Conservation (phyloP, 2,113 vertebrate genomes). For the Notothenia rossii region DNA sequence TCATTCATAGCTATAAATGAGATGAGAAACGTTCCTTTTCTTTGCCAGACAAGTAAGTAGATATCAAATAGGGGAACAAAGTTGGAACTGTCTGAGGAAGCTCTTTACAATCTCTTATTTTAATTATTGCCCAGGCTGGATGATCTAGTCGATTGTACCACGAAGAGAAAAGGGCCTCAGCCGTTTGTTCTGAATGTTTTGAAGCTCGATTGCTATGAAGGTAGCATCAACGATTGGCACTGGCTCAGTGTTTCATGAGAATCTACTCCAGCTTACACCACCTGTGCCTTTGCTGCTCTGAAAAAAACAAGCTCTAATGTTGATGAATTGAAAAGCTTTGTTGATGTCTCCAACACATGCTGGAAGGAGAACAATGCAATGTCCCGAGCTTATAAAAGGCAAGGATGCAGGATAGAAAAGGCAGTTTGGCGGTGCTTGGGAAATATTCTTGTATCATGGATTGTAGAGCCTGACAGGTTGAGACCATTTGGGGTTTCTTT, state of each 20-base stretch:
- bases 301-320: conserved; percentile 6
- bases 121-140: conserved; percentile 2
- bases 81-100: conserved; percentile 21
- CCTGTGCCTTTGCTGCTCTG: conserved; percentile 46
- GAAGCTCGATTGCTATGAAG: conserved; percentile 57
- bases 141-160: conserved; percentile 21
- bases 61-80: conserved; percentile 10
- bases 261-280: conserved; percentile 31
- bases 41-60: conserved; percentile 28
- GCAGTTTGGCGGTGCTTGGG: conserved; percentile 10
- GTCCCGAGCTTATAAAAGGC: conserved; percentile 28
- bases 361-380: conserved; percentile 59
- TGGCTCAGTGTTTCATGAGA: conserved; percentile 57
- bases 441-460: conserved; percentile 29
- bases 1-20: conserved; percentile 26
- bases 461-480: conserved; percentile 17
- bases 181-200: conserved; percentile 49
- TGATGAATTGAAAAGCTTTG: conserved; percentile 53
- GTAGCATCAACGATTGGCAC: conserved; percentile 46
- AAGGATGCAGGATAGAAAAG: conserved; percentile 16
- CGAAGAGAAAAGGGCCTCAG: background rate
- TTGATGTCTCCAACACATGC: conserved; percentile 45
- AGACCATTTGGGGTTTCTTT: conserved; percentile 39
- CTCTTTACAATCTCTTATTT: conserved; percentile 44
- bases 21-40: background rate